Conservation (phyloP, 2,113 vertebrate genomes). For the Perognathus longimembris region DNA sequence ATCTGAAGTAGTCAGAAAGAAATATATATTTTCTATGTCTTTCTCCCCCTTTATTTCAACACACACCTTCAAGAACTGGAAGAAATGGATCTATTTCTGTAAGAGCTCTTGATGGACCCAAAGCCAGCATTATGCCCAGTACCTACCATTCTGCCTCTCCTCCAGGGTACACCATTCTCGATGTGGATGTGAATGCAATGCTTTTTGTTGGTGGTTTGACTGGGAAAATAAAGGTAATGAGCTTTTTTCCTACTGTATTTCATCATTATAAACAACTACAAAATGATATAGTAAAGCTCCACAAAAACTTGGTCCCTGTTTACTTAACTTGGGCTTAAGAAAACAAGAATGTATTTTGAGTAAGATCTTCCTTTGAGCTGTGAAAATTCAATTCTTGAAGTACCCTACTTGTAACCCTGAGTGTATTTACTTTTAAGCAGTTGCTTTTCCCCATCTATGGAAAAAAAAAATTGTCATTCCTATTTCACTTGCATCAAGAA, state of each 20-base stretch:
- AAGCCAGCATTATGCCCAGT: slow-evolving; percentile 91
- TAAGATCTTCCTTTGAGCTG: not conserved
- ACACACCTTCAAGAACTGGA: slow-evolving; percentile 87
- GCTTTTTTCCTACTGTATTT: not conserved
- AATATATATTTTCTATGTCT: not conserved
- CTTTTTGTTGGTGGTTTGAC: slow-evolving; percentile 98
- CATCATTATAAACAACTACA: not conserved
- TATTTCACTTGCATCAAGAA: slow-evolving; percentile 60
- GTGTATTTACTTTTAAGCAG: slow-evolving; percentile 11
- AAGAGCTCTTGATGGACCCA: slow-evolving; percentile 93
- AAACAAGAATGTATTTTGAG: not conserved
- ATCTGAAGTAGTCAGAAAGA: not conserved
- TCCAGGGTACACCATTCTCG: slow-evolving; percentile 93
- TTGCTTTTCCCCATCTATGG: slow-evolving; percentile 9
- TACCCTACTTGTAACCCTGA: not conserved
- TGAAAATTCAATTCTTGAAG: slow-evolving; percentile 26
- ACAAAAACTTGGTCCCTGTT: not conserved
- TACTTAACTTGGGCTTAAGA: not conserved
- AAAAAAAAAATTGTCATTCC: slow-evolving; percentile 13
- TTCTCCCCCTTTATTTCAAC: slow-evolving; percentile 53
- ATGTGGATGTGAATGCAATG: slow-evolving; percentile 96
- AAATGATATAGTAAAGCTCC: not conserved
- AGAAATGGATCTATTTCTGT: slow-evolving; percentile 96
- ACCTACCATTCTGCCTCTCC: slow-evolving; percentile 90
- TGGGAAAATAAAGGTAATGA: slow-evolving; percentile 92